phyloP scores from a whole-genome alignment of 2,797 vertebrate species.

The Percopsis omiscomaycus region DNA sequence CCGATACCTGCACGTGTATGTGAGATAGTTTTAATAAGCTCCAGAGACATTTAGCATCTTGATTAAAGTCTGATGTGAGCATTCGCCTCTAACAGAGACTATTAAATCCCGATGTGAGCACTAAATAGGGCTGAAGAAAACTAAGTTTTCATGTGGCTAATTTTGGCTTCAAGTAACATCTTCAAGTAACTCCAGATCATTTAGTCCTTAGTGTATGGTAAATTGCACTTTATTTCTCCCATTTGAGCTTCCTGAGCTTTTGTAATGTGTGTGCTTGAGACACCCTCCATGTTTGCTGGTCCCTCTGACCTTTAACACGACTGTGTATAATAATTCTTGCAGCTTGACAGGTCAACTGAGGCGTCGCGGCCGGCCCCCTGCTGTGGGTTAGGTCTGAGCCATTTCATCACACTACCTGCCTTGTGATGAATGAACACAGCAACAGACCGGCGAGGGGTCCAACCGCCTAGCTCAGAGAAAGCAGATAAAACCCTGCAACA shows the following conservation, averaged over 20 bases:
- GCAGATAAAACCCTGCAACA: constrained; percentile 49
- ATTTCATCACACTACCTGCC: constrained; percentile 87
- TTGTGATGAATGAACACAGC: constrained; percentile 86
- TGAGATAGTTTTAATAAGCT: neutral
- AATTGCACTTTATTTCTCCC: constrained; percentile 22
- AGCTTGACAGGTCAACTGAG: constrained; percentile 96
- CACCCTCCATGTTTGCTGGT: constrained; percentile 67
- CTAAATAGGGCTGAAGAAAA: neutral
- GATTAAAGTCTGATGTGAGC: constrained; percentile 11
- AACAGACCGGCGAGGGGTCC: constrained; percentile 47
- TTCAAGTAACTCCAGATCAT: neutral
- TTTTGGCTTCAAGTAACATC: neutral
- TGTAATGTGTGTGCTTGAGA: constrained; percentile 50
- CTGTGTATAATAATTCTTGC: constrained; percentile 89
- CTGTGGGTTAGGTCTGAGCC: constrained; percentile 88
- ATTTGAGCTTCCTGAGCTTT: constrained; percentile 24
- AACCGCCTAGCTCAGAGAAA: constrained; percentile 52
- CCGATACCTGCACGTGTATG: neutral
- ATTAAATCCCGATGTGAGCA: neutral
- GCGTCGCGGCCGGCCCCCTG: constrained; percentile 85
- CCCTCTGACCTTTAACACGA: constrained; percentile 75
- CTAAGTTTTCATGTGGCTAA: neutral
- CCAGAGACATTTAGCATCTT: neutral
- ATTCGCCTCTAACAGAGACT: neutral
- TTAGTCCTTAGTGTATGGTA: neutral